Percentiles rank a stretch among this genome's conserved stretches.
These are phyloP conservation scores for Tyrophagus putrescentiae DNA, from an alignment of 1,140 invertebrate genomes.

Conservation along the genomic window DNA sequence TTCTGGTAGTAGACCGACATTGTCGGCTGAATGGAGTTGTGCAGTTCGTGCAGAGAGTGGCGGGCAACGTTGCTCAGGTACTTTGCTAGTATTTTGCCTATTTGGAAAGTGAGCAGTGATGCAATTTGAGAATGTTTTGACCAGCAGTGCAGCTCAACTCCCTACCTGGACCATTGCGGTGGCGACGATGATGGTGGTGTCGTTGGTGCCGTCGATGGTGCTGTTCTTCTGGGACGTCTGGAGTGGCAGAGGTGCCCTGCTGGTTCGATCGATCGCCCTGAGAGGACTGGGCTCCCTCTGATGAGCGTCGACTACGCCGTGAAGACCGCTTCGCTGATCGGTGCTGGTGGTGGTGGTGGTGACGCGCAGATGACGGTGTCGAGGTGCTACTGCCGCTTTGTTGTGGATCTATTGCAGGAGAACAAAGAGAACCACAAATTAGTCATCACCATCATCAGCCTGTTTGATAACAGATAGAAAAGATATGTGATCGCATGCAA, in stretches of 20 bases:
- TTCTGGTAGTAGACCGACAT: conserved; percentile 15
- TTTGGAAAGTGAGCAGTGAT: too few species aligned
- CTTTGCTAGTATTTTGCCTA: background rate
- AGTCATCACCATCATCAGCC: too few species aligned
- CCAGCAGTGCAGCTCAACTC: too few species aligned
- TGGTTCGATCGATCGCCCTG: background rate
- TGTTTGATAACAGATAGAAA: too few species aligned
- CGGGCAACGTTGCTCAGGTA: background rate
- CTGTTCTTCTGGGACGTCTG: background rate
- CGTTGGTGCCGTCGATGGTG: too few species aligned
- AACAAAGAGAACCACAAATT: too few species aligned
- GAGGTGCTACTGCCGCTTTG: too few species aligned
- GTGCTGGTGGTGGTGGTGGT: conserved; percentile 3
- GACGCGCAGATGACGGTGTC: background rate
- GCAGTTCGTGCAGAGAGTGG: background rate
- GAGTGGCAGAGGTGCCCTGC: background rate
- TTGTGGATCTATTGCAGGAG: too few species aligned
- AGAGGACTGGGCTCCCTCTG: background rate
- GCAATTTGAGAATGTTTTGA: too few species aligned
- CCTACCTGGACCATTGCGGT: too few species aligned
- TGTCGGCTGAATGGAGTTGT: background rate
- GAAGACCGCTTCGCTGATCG: background rate
- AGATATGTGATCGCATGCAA: too few species aligned
- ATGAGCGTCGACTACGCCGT: background rate
- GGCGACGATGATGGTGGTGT: too few species aligned